Conservation (phyloP, 37 sponge, comb jelly and placozoan genomes). For the Chondrilla cf. caribensis region DNA sequence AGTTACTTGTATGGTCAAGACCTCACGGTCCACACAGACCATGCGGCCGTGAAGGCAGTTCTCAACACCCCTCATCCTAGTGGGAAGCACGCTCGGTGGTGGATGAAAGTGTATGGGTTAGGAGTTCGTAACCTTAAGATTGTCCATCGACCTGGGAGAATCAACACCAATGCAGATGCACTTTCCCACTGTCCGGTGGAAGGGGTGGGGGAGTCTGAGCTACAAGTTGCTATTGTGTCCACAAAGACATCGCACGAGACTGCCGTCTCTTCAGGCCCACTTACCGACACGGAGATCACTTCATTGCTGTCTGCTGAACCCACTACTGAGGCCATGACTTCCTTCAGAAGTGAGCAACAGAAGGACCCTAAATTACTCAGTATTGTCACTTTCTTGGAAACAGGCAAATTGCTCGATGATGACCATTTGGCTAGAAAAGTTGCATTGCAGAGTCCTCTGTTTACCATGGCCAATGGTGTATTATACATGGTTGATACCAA, state of each 20-base stretch:
- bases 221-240: background rate
- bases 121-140: no score
- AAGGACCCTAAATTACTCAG: slow-evolving; percentile 24
- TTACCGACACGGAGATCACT: background rate
- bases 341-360: slow-evolving; percentile 33
- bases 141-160: slow-evolving; percentile 33
- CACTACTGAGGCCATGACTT: no score
- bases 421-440: background rate
- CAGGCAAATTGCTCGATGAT: slow-evolving; percentile 33
- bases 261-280: background rate
- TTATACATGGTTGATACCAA: slow-evolving; percentile 48
- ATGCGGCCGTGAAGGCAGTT: no score
- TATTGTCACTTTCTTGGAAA: slow-evolving; percentile 16
- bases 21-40: no score
- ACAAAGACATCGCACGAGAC: no score
- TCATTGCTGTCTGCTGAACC: background rate
- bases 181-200: slow-evolving; percentile 28
- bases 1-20: no score
- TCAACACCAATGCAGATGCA: slow-evolving; percentile 45
- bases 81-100: no score
- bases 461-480: slow-evolving; percentile 31
- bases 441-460: background rate
- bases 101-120: no score
- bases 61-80: no score
- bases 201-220: background rate